Evolutionary conservation across 1,140 invertebrate genomes (phyloP).

Genomic region (Batillaria attramentaria): DNA sequence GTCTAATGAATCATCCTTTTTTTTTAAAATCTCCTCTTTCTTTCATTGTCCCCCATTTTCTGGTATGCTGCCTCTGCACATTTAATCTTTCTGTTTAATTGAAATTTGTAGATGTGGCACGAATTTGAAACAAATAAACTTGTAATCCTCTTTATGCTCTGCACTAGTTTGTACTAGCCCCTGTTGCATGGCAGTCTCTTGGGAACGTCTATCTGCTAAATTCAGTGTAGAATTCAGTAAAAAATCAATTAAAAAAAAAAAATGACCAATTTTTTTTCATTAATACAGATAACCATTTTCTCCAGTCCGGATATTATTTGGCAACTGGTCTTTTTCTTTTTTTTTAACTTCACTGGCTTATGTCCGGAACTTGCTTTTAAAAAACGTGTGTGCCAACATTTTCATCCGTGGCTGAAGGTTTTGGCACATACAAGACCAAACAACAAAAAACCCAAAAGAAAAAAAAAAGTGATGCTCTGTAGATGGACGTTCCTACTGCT

Average conservation of each 20-base stretch:
- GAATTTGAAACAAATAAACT: slow-evolving; percentile 32
- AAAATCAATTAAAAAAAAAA: too few relatives aligned
- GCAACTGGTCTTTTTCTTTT: too few relatives aligned
- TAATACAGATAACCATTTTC: too few relatives aligned
- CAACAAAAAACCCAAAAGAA: background rate
- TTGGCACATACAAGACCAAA: too few relatives aligned
- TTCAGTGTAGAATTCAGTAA: too few relatives aligned
- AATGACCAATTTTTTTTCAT: too few relatives aligned
- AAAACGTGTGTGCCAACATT: too few relatives aligned
- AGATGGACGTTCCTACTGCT: slow-evolving; percentile 22
- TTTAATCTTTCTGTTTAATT: slow-evolving; percentile 35
- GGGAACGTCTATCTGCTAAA: slow-evolving; percentile 1
- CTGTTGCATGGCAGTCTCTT: slow-evolving; percentile 5
- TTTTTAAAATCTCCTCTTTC: slow-evolving; percentile 25
- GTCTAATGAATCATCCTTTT: slow-evolving; percentile 22
- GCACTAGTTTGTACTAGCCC: slow-evolving; percentile 34
- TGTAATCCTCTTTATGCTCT: slow-evolving; percentile 29
- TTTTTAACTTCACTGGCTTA: too few relatives aligned
- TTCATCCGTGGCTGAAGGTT: too few relatives aligned
- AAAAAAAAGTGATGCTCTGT: background rate
- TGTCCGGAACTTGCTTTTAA: too few relatives aligned
- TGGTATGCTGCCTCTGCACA: slow-evolving; percentile 33
- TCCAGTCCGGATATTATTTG: too few relatives aligned
- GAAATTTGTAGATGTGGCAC: slow-evolving; percentile 34
- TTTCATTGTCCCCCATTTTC: slow-evolving; percentile 10